A percentile compares a stretch with the other conserved stretches of the same genome.
phyloP scores from a whole-genome alignment of 2,797 vertebrate genomes.

The Psittacula derbiana region DNA sequence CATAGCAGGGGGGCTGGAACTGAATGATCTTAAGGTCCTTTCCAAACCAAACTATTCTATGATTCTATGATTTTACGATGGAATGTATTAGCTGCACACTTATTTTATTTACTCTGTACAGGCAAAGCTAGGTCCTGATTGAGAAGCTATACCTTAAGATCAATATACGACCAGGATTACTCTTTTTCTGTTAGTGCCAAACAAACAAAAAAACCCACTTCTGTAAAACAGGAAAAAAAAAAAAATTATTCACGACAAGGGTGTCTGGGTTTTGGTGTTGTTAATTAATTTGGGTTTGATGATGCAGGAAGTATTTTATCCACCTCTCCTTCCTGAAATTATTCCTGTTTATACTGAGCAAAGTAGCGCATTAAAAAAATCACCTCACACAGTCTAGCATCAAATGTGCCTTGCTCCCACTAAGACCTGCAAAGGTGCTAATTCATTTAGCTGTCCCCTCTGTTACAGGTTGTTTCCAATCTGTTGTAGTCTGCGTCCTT shows the following conservation, averaged over 20 bases:
- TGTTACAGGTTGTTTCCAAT: background rate
- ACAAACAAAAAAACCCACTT: background rate
- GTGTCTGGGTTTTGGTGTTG: fast-evolving
- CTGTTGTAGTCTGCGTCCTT: background rate
- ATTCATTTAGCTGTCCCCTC: background rate
- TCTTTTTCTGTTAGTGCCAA: background rate
- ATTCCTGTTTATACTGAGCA: background rate
- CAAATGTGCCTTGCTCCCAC: background rate
- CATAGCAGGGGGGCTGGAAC: background rate
- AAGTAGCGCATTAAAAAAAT: background rate
- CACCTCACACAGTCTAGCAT: fast-evolving
- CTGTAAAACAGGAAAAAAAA: background rate
- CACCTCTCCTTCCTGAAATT: background rate
- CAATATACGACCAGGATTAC: background rate
- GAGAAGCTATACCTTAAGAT: background rate
- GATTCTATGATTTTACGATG: background rate
- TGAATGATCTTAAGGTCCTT: background rate
- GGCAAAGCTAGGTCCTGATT: background rate
- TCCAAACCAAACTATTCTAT: background rate
- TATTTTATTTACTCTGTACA: background rate
- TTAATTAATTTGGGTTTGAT: background rate
- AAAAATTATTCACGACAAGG: background rate
- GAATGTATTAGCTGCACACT: background rate
- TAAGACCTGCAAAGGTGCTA: background rate
- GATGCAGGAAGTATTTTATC: background rate